Evolutionary conservation across 2,113 vertebrate genomes (phyloP).

Genomic region (Salvelinus fontinalis): DNA sequence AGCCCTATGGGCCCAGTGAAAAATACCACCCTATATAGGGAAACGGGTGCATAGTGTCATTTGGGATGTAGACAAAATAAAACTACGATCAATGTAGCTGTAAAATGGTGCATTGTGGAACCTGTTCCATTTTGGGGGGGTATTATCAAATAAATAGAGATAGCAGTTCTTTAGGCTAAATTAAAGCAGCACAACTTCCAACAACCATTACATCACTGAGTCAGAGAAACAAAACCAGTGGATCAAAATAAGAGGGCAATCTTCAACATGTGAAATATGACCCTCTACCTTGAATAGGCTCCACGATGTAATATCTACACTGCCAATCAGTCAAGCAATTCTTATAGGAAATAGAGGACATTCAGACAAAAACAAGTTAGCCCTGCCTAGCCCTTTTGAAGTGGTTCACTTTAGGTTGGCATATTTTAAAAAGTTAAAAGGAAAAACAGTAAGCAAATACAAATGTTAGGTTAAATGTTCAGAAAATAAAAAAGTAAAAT

Average conservation of each 20-base stretch:
- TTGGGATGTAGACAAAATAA: not conserved
- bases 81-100: not conserved
- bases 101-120: not conserved
- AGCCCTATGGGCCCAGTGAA: too few relatives aligned
- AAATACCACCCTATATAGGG: too few relatives aligned
- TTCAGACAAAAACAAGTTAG: slow-evolving; percentile 34
- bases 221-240: not conserved
- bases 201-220: slow-evolving; percentile 6
- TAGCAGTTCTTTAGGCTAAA: not conserved
- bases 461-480: slow-evolving; percentile 9
- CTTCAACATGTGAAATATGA: slow-evolving; percentile 1
- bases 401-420: slow-evolving; percentile 40
- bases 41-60: too few relatives aligned
- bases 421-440: slow-evolving; percentile 24
- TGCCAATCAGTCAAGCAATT: slow-evolving; percentile 28
- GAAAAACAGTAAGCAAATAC: slow-evolving; percentile 25
- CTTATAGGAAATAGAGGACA: slow-evolving; percentile 46
- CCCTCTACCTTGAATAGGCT: not conserved
- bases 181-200: not conserved
- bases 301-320: slow-evolving; percentile 7
- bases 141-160: not conserved
- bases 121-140: not conserved
- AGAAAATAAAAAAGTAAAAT: slow-evolving; percentile 33
- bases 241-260: not conserved
- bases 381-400: slow-evolving; percentile 47